A percentile compares a stretch with the other conserved stretches of the same genome.
Evolutionary conservation across 2,797 vertebrate species (phyloP).

Genomic region (Kryptopterus vitreolus): DNA sequence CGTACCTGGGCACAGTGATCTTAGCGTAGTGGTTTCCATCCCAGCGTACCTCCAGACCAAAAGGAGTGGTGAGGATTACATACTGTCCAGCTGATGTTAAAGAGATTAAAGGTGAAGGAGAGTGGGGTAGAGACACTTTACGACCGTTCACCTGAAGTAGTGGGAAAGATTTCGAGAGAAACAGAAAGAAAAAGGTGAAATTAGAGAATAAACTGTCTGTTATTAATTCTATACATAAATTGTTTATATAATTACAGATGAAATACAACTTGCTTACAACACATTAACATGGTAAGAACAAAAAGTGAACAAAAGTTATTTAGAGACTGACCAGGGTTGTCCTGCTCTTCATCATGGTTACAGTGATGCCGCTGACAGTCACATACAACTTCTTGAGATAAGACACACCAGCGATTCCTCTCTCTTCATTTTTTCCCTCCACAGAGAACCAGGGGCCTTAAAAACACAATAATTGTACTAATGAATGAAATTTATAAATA

Average conservation of each 20-base stretch:
- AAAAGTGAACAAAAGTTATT: not conserved
- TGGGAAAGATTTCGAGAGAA: not conserved
- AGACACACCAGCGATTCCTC: conserved; percentile 68
- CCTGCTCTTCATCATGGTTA: conserved; percentile 75
- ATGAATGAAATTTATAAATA: not conserved
- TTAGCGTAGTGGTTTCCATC: conserved; percentile 79
- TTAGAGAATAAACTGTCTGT: not conserved
- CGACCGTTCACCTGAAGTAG: conserved; percentile 69
- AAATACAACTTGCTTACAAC: not conserved
- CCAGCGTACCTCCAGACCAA: conserved; percentile 79
- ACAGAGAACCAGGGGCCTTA: conserved; percentile 81
- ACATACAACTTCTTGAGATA: conserved; percentile 76
- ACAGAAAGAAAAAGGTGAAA: not conserved
- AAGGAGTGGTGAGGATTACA: conserved; percentile 72
- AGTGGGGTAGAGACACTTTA: conserved; percentile 71
- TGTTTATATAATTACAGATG: not conserved
- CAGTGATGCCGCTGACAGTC: conserved; percentile 68
- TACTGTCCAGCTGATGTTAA: conserved; percentile 75
- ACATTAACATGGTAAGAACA: not conserved
- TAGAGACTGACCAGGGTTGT: conserved; percentile 70
- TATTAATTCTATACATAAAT: too few species aligned
- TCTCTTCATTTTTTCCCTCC: conserved; percentile 75
- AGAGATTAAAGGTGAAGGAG: conserved; percentile 66
- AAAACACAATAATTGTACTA: not conserved
- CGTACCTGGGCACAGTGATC: conserved; percentile 76